phyloP scores from a whole-genome alignment of 2,888 invertebrate species.

The Alloplasta piceator region DNA sequence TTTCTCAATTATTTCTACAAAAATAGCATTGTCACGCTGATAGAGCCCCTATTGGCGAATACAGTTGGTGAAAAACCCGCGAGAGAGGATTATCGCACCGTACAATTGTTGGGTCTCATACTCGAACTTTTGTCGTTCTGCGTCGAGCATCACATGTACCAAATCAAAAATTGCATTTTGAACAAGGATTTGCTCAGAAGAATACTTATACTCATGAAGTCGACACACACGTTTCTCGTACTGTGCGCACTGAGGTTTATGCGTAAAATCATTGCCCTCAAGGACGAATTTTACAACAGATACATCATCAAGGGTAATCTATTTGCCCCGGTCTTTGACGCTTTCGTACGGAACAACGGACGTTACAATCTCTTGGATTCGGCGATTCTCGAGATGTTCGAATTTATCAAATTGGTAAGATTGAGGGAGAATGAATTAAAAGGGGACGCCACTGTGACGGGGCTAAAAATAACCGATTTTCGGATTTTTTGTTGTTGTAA shows the following conservation, averaged over 20 bases:
- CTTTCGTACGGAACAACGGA: constrained; percentile 98
- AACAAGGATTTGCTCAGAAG: constrained; percentile 98
- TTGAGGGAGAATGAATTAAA: too few relatives aligned
- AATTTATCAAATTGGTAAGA: constrained; percentile 94
- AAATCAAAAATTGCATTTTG: constrained; percentile 98
- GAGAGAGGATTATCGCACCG: constrained; percentile 98
- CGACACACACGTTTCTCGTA: constrained; percentile 98
- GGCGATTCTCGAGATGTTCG: constrained; percentile 99
- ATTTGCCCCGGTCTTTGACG: constrained; percentile 97
- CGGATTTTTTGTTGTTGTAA: too few relatives aligned
- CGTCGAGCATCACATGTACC: constrained; percentile 99
- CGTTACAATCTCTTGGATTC: constrained; percentile 99
- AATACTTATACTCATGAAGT: constrained; percentile 98
- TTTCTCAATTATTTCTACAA: constrained; percentile 99
- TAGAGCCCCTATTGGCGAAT: constrained; percentile 97
- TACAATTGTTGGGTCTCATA: constrained; percentile 96
- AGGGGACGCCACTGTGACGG: too few relatives aligned
- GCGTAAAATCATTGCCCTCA: constrained; percentile 97
- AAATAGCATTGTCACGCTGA: constrained; percentile 97
- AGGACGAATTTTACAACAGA: constrained; percentile 99
- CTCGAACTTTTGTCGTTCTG: constrained; percentile 98
- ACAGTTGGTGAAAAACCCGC: constrained; percentile 95
- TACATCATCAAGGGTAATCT: constrained; percentile 97
- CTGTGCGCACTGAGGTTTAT: constrained; percentile 98
- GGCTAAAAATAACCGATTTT: too few relatives aligned